phyloP scores from a whole-genome alignment of 2,113 vertebrate genomes.

The Sebastes schlegelii region DNA sequence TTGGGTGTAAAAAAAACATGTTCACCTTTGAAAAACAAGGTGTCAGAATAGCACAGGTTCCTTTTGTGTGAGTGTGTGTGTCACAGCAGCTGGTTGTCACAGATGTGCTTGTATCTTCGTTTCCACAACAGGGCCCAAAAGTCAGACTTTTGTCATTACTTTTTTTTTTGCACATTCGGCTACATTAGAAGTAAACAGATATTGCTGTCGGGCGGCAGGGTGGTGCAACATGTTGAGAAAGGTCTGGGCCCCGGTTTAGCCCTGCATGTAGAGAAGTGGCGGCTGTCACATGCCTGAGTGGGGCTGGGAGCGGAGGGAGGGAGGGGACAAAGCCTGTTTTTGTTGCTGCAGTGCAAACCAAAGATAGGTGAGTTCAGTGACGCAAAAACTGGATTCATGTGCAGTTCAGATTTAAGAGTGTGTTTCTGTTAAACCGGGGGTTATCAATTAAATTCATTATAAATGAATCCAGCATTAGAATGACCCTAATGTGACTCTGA shows the following conservation, averaged over 20 bases:
- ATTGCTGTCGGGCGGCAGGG: slow-evolving; percentile 2
- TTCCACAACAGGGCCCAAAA: background rate
- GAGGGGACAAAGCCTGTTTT: slow-evolving; percentile 55
- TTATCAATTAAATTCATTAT: background rate
- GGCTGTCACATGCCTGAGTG: slow-evolving; percentile 65
- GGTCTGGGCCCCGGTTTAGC: slow-evolving; percentile 30
- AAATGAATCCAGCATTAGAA: background rate
- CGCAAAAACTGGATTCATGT: slow-evolving; percentile 10
- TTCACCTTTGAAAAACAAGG: slow-evolving; percentile 22
- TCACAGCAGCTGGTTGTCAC: slow-evolving; percentile 29
- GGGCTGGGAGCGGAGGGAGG: slow-evolving; percentile 52
- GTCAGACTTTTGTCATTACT: background rate
- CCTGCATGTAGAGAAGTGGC: slow-evolving; percentile 19
- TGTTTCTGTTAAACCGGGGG: background rate
- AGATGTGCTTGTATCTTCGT: background rate
- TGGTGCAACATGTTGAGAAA: slow-evolving; percentile 48
- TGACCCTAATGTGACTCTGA: background rate
- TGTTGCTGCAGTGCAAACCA: slow-evolving; percentile 39
- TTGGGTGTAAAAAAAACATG: slow-evolving; percentile 35
- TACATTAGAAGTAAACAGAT: slow-evolving; percentile 35
- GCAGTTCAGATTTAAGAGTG: background rate
- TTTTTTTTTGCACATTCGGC: slow-evolving; percentile 11
- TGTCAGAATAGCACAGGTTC: slow-evolving; percentile 17
- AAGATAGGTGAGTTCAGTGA: slow-evolving; percentile 53
- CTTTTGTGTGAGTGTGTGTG: background rate